Conservation (phyloP, 2,797 vertebrate genomes). For the Paratrypauchen microcephalus region DNA sequence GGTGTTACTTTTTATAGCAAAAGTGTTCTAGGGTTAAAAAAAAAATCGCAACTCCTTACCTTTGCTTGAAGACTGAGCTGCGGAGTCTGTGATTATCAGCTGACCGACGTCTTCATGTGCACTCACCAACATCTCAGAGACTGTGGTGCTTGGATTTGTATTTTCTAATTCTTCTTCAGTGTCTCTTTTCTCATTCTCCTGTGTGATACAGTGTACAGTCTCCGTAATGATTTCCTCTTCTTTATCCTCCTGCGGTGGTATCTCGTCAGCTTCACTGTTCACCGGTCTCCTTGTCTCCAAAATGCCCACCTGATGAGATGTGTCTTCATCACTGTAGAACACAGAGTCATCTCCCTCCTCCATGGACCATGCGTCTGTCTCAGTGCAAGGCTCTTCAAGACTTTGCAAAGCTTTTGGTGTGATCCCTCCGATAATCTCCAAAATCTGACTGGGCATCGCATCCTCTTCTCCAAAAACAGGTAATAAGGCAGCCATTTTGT, state of each 20-base stretch:
- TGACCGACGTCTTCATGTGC: slow-evolving; percentile 8
- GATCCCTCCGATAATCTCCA: slow-evolving; percentile 58
- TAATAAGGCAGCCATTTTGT: slow-evolving; percentile 55
- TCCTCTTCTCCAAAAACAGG: slow-evolving; percentile 56
- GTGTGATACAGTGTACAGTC: neutral
- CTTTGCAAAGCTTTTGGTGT: slow-evolving; percentile 21
- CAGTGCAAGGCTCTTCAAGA: slow-evolving; percentile 33
- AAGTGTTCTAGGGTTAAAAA: no score
- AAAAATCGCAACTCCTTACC: slow-evolving; percentile 49
- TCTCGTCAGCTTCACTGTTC: slow-evolving; percentile 27
- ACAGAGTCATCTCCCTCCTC: slow-evolving; percentile 74
- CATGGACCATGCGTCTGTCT: slow-evolving; percentile 33
- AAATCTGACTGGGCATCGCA: slow-evolving; percentile 39
- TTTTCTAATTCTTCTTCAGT: slow-evolving; percentile 8
- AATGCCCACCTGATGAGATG: slow-evolving; percentile 26
- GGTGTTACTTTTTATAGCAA: no score
- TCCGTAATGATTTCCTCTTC: neutral
- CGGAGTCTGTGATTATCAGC: slow-evolving; percentile 4
- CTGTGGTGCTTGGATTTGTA: slow-evolving; percentile 9
- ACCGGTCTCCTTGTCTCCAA: slow-evolving; percentile 15
- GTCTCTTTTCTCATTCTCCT: slow-evolving; percentile 23
- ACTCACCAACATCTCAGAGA: slow-evolving; percentile 12
- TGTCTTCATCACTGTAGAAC: slow-evolving; percentile 73
- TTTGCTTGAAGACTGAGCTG: slow-evolving; percentile 15
- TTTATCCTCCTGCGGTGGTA: slow-evolving; percentile 7